These are phyloP conservation scores for Eutrigla gurnardus DNA, from an alignment of 2,797 vertebrate species.

Conservation along the genomic window DNA sequence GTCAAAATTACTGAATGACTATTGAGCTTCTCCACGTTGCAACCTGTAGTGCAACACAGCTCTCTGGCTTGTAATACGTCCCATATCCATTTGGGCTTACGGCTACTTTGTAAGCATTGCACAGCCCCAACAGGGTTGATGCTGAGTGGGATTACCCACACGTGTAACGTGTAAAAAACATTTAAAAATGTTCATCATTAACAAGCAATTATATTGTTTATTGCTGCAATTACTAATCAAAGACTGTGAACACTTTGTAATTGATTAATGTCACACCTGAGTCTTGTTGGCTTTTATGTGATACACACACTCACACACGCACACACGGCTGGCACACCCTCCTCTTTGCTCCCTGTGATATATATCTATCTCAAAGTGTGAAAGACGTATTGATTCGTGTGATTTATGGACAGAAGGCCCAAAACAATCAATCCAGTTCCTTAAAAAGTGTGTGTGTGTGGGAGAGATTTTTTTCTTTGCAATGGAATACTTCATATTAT, in stretches of 20 bases:
- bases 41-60: constrained; percentile 25
- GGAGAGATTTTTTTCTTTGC: constrained; percentile 2
- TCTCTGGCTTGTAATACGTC: constrained; percentile 1
- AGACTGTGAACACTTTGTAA: constrained; percentile 1
- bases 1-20: constrained; percentile 4
- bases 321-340: background rate
- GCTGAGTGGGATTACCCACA: constrained; percentile 1
- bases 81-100: constrained; percentile 20
- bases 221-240: constrained; percentile 24
- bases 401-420: constrained; percentile 35
- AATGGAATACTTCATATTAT: constrained; percentile 12
- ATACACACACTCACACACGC: constrained; percentile 4
- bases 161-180: background rate
- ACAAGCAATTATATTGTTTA: constrained; percentile 15
- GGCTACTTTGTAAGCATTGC: constrained; percentile 33
- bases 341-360: constrained; percentile 17
- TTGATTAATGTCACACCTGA: constrained; percentile 45
- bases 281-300: constrained; percentile 14
- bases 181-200: constrained; percentile 8
- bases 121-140: constrained; percentile 2
- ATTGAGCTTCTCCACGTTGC: constrained; percentile 25
- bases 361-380: constrained; percentile 22
- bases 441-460: background rate
- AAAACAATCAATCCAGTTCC: background rate
- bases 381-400: constrained; percentile 34